These are phyloP conservation scores for Monopis laevigella DNA, from an alignment of 2,888 invertebrate genomes.

Conservation along the genomic window DNA sequence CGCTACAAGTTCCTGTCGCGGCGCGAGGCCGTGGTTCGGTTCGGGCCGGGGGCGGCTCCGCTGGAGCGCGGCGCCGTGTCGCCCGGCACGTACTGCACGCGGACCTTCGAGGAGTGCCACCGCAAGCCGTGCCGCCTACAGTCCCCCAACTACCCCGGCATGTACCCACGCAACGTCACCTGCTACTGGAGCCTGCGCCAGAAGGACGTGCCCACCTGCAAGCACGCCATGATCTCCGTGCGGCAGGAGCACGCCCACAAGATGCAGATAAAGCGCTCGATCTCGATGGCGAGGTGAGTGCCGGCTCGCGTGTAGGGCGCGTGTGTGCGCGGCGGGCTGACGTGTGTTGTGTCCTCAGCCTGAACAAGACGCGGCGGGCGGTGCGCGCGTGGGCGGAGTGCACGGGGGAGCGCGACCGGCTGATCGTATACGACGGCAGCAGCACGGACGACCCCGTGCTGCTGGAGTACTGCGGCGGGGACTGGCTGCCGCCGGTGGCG, in stretches of 20 bases:
- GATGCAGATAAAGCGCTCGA: conserved; percentile 74
- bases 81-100: conserved; percentile 84
- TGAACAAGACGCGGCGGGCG: conserved; percentile 76
- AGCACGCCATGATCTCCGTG: conserved; percentile 90
- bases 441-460: conserved; percentile 84
- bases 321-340: too few relatives aligned
- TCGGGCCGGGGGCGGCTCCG: conserved; percentile 79
- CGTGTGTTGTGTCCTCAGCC: conserved; percentile 47
- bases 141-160: conserved; percentile 91
- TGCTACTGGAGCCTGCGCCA: conserved; percentile 90
- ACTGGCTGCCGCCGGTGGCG: conserved; percentile 80
- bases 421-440: conserved; percentile 88
- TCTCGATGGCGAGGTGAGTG: conserved; percentile 71
- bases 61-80: conserved; percentile 86
- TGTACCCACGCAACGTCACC: conserved; percentile 86
- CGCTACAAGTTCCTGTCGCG: conserved; percentile 85
- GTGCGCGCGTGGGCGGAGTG: conserved; percentile 87
- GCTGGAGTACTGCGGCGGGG: conserved; percentile 89
- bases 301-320: conserved; percentile 18
- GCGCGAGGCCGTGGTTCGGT: conserved; percentile 81
- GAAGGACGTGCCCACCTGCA: conserved; percentile 86
- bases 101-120: conserved; percentile 87
- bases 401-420: conserved; percentile 81
- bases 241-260: conserved; percentile 79
- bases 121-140: conserved; percentile 86